Base-by-base conservation (phyloP, 2,888 invertebrate genomes). In the Sminthurinus aureus region DNA sequence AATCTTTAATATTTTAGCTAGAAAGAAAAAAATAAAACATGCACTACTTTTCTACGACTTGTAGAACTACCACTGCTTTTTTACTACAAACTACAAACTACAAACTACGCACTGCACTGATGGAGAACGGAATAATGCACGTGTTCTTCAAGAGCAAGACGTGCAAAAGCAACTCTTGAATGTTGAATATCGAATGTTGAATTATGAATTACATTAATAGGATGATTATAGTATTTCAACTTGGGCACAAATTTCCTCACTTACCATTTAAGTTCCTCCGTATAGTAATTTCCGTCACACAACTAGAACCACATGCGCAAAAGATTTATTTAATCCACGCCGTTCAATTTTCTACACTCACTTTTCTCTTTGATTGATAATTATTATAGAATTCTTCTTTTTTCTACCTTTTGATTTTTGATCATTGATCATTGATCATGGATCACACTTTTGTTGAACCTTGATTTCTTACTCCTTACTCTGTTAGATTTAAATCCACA, bases 111-210 rank as follows among this genome's bases (percentile, higher is more conserved):
- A 69, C 8, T 11, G 38, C 38, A 38, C 38, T 38, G 4, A 58
- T 18, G 58, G 9, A 15, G 58, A 58, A 38, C 38, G 38, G 38
- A 38, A 24, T 13, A 73, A 26, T 73, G 73, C 66, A 78, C 78
- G 64, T 64, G 78, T 66, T 58, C 69, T 58, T 69, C 69, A 69
- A 51, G 67, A 38, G 38, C 38, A 38, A 38, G 79, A 69, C 50
- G 79, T 79, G 79, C 79, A 79, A 79, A 79, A 79, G 79, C 79
- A 79, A 79, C 79, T 79, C 51, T 79, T 79, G 79, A 67, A 38
- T 6, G 38, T 38, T 79, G 79, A 67, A n/a, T n/a, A n/a, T n/a
- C n/a, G n/a, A n/a, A n/a, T n/a, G n/a, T 79, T 79, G 79, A 67
- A 38, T 6, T 1, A 4, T 79, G 79, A 67, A 79, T 79, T 79